A percentile compares a stretch with the other conserved stretches of the same genome.
phyloP scores from a whole-genome alignment of 2,797 vertebrate species.

The Mus caroli region DNA sequence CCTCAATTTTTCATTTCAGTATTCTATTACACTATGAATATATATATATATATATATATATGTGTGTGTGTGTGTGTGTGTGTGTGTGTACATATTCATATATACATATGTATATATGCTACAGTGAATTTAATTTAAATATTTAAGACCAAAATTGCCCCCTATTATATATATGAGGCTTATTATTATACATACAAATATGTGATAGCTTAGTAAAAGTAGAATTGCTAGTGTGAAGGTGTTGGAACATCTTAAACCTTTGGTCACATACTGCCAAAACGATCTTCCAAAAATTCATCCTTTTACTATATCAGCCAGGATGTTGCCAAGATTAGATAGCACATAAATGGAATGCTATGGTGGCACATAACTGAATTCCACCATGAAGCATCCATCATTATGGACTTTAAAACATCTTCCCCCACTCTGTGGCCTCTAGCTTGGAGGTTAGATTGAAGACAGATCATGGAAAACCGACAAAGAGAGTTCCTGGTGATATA shows the following conservation, averaged over 20 bases:
- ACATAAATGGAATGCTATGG: conserved; percentile 15
- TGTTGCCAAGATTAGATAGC: conserved; percentile 47
- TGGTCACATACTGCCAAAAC: conserved; percentile 38
- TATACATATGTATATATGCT: neutral
- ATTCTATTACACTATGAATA: neutral
- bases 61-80: no score
- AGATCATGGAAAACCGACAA: neutral
- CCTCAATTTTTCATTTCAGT: conserved; percentile 9
- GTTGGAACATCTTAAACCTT: conserved; percentile 57
- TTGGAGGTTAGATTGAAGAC: neutral
- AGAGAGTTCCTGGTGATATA: neutral
- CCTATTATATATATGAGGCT: neutral
- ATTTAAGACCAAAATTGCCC: neutral
- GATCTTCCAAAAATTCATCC: conserved; percentile 48
- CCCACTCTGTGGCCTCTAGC: neutral
- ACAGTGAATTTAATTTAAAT: neutral
- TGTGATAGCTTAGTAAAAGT: conserved; percentile 49
- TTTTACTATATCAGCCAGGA: conserved; percentile 27
- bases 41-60: neutral
- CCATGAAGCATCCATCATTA: neutral
- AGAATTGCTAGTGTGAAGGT: conserved; percentile 54
- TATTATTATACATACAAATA: neutral
- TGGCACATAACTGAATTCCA: neutral
- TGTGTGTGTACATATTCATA: neutral
- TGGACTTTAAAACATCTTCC: neutral